Evolutionary conservation across 2,797 vertebrate species (phyloP).

Genomic region (Orientallactaga sibirica): DNA sequence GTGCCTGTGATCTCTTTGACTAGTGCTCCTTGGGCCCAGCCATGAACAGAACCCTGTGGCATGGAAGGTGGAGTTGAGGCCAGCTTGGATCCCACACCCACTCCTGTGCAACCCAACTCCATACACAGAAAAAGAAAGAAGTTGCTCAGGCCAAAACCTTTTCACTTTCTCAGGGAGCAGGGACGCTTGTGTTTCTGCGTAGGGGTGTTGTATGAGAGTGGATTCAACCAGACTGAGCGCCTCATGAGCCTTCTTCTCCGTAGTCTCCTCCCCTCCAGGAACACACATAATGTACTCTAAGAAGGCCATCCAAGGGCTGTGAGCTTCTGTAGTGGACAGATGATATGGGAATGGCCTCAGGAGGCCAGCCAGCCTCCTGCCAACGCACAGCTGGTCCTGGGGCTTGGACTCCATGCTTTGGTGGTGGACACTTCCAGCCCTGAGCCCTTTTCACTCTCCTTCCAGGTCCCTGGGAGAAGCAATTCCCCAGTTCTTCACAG

Average conservation of each 20-base stretch:
- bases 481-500: not conserved
- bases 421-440: not conserved
- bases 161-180: not conserved
- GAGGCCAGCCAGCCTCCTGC: not conserved
- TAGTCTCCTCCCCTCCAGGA: not conserved
- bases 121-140: not conserved
- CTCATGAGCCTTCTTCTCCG: not conserved
- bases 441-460: not conserved
- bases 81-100: accelerated
- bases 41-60: not conserved
- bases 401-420: too few relatives aligned
- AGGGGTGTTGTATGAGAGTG: not conserved
- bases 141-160: not conserved
- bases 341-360: too few relatives aligned
- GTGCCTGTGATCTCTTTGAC: not conserved
- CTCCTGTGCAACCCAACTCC: not conserved
- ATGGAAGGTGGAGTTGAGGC: not conserved
- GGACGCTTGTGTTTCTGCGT: not conserved
- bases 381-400: not conserved
- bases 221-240: not conserved
- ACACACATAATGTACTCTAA: not conserved
- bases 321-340: not conserved
- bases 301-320: not conserved
- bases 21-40: not conserved
- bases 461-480: not conserved